Conservation (phyloP, 2,888 invertebrate genomes). For the Elgonia sp. region DNA sequence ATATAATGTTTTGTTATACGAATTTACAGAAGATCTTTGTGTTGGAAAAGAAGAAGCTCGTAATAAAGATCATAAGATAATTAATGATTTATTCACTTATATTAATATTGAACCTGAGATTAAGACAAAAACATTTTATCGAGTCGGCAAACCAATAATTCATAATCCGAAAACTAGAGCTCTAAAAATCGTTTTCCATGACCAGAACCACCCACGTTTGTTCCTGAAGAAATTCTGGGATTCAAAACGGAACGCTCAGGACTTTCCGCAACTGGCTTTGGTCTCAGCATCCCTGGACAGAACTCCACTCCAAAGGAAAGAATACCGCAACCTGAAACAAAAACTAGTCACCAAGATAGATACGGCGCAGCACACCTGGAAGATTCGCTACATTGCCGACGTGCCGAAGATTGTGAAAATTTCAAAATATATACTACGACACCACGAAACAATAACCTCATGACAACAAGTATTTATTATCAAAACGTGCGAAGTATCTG, state of each 20-base stretch:
- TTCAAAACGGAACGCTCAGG: background rate
- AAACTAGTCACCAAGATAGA: background rate
- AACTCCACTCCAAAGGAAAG: background rate
- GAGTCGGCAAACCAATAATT: too few species aligned
- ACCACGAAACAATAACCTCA: background rate
- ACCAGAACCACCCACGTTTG: background rate
- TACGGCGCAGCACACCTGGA: background rate
- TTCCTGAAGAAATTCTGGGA: background rate
- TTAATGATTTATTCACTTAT: too few species aligned
- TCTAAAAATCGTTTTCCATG: background rate
- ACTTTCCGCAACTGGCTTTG: background rate
- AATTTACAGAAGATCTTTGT: too few species aligned
- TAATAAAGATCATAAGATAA: too few species aligned
- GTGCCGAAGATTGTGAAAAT: background rate
- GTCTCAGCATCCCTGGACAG: background rate
- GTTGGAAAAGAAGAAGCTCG: too few species aligned
- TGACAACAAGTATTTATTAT: background rate
- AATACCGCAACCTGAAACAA: background rate
- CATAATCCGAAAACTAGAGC: background rate
- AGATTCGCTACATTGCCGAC: background rate
- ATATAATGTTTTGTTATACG: too few species aligned
- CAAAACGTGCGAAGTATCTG: background rate
- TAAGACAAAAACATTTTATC: too few species aligned
- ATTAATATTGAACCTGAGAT: too few species aligned
- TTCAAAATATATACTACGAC: background rate